phyloP scores from a whole-genome alignment of 2,113 vertebrate species.

The Trichechus manatus region DNA sequence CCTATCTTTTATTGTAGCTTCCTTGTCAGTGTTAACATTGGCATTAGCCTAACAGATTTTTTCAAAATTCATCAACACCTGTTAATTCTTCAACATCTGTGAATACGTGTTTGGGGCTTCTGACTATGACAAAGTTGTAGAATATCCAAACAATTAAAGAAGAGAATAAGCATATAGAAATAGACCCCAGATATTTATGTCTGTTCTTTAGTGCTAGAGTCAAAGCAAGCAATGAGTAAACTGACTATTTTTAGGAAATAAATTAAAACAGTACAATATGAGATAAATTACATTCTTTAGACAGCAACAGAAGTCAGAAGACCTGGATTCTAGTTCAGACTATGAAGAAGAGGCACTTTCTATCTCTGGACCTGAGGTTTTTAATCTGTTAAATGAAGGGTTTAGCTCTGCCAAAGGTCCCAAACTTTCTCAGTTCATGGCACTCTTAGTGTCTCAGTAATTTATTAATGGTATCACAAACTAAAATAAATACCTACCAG shows the following conservation, averaged over 20 bases:
- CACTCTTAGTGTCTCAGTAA: not conserved
- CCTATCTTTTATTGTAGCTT: not conserved
- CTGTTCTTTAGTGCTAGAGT: not conserved
- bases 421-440: not conserved
- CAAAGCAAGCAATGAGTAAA: not conserved
- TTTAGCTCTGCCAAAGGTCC: not conserved
- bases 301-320: not conserved
- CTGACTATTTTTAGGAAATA: conserved; percentile 34
- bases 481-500: not conserved
- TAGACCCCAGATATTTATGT: not conserved
- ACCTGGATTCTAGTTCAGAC: not conserved
- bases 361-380: not conserved
- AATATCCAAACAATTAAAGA: not conserved
- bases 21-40: not conserved
- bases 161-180: not conserved
- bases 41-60: not conserved
- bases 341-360: not conserved
- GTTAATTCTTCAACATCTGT: not conserved
- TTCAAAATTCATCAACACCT: not conserved
- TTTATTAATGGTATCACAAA: not conserved
- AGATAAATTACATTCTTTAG: not conserved
- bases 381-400: not conserved
- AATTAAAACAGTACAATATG: not conserved
- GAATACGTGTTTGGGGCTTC: not conserved
- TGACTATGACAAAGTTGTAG: not conserved